Evolutionary conservation across 2,113 vertebrate species (phyloP), one percentile per base, ranked within the genome.

Genomic region (Scomber scombrus): DNA sequence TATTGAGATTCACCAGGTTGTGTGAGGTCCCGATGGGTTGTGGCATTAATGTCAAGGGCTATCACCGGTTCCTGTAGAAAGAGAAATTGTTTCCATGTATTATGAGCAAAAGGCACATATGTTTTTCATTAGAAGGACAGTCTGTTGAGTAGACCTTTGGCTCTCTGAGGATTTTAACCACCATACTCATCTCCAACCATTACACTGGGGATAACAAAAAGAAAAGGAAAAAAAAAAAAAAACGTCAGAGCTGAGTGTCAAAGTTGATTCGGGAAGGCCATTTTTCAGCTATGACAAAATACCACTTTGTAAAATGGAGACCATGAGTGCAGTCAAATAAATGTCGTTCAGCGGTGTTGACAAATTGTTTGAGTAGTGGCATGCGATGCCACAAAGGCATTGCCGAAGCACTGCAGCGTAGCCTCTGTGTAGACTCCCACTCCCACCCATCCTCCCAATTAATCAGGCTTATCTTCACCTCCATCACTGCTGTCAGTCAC

Each of bases 381-480:
- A 87, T 15, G 45, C 40, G 52, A 85, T 75, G 71, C 87, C 85
- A 86, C 83, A 80, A 23, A 88, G 78, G 78, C 77, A 54, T 46
- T 65, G 64, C 69, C 19, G 77, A 69, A 62, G 72, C 75, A 82
- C 52, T 57, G 75, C 69, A 85, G 88, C 55, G 54, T 81, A 85
- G 80, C 88, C 80, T 82, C 70, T 74, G 68, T 50, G 61, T 73
- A 81, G 78, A 71, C 79, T 89, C 78, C 71, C 80, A 73, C 78
- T 80, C 72, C 88, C 89, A 69, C 66, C 64, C 76, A 81, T 82
- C 72, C 84, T 79, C 75, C 75, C 80, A 80, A 89, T 91, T 82
- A 85, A 91, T 93, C 88, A 92, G 68, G 26, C 84, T 93, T 89
- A 88, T 92, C 89, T 76, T 80, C 76, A 75, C 72, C 86, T 85